Base-by-base conservation (phyloP, 2,113 vertebrate species). In the Lutjanus erythropterus region DNA sequence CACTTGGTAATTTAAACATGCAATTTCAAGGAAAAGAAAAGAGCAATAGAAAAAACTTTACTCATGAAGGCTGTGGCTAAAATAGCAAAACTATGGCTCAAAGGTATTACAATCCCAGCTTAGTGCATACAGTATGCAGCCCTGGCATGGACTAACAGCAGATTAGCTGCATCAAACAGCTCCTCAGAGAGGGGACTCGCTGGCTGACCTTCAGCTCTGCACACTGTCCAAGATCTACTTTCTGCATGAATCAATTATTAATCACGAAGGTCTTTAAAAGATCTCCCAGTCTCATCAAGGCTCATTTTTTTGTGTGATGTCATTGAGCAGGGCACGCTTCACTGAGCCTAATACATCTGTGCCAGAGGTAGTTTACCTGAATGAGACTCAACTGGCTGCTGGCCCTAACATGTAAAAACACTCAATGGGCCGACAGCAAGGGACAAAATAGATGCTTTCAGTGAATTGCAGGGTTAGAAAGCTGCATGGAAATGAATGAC, bases 161-260 rank as follows among this genome's bases (percentile, higher is more conserved):
- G 64, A 68, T 75, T 58, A 60, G 64, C 69, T 78, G 31, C 56
- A 50, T 69, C 39, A 77, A 68, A 77, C 60, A 52, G 46, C 62
- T 52, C 65, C 56, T 77, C 42, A 41, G 71, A 80, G 73, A 68
- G 65, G 19, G 39, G 80, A 41, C 47, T 68, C 31, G 11, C 5
- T 70, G 72, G 69, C 73, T 65, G 86, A 88, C 87, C 84, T 89
- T 78, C 86, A 86, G 21, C 0, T 9, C 31, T 64, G 52, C 66
- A 52, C 55, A 52, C n/a, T 61, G 58, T 56, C 62, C 68, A 78
- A 50, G 56, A 84, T 85, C 71, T 70, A 47, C 77, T 81, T 71
- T 59, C 72, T 78, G 81, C 47, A 53, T 76, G 1, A 72, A 86
- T 89, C 78, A 84, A 81, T 86, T 78, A 81, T 89, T 85, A 72